phyloP scores from a whole-genome alignment of 2,113 vertebrate genomes.

The Genyomyrus donnyi region DNA sequence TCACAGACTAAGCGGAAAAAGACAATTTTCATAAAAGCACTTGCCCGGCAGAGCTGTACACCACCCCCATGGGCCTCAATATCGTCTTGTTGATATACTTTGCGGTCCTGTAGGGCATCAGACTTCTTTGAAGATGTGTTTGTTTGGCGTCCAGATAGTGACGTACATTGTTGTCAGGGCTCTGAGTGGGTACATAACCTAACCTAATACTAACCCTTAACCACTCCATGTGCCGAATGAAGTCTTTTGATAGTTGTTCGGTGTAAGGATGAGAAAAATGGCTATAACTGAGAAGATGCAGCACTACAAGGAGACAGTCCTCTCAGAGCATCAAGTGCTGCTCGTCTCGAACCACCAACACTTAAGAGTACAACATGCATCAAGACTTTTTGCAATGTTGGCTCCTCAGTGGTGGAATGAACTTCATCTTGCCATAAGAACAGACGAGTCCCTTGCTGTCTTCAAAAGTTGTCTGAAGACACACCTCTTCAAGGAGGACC shows the following conservation, averaged over 20 bases:
- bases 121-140: background rate
- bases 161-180: background rate
- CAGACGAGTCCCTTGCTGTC: no score
- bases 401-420: no score
- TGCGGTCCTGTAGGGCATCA: background rate
- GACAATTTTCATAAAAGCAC: background rate
- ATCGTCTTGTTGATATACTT: background rate
- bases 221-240: background rate
- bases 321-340: background rate
- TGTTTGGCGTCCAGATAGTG: background rate
- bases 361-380: no score
- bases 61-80: background rate
- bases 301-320: background rate
- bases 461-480: no score
- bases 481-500: no score
- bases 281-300: background rate
- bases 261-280: background rate
- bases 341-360: no score
- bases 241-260: background rate
- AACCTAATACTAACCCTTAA: background rate
- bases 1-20: background rate
- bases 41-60: background rate
- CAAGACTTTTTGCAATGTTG: no score
- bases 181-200: background rate
- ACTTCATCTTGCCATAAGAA: no score